Evolutionary conservation across 2,113 vertebrate species (phyloP), one percentile per base, ranked within the genome.

Genomic region (Paedocypris sp.): DNA sequence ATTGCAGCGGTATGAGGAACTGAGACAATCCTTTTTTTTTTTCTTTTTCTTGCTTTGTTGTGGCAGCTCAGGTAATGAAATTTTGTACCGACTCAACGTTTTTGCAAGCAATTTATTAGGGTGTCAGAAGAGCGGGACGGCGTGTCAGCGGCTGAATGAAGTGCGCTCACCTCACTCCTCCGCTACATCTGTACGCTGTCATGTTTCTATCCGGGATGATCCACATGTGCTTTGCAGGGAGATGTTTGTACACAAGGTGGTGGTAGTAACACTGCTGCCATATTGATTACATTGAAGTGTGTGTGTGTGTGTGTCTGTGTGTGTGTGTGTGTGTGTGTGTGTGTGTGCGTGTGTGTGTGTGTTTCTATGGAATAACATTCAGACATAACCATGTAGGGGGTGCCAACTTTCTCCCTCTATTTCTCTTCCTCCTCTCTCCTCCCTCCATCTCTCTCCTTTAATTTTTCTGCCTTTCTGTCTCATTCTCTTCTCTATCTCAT

Each of bases 171-270:
- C 69, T 39, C 54, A 63, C 28, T 20, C 26, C 57, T 38, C 48
- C 38, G 42, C 32, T 25, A 47, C 33, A 57, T 66, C 58, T 61
- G 61, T 76, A 62, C 49, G 72, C 62, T 80, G 75, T 75, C 78
- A 78, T 80, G 80, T 82, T 75, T 75, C 68, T 82, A 76, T 80
- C 68, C 75, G 64, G 62, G 61, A 63, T 62, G 64, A 72, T 47
- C 36, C 54, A 10, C 20, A 8, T 12, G 6, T 20, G 3, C 45
- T 33, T 67, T 89, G 86, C 82, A 87, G 86, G 82, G 77, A 86
- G 82, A 70, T 81, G 76, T 84, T 83, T 86, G 86, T 87, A 90
- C 87, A 90, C 88, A 88, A 89, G 87, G 83, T 87, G 86, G 87
- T 79, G 83, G 67, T 72, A 70, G 67, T 51, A 52, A 58, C 60